Base-by-base conservation (phyloP, 2,888 invertebrate genomes). In the Xestia rhomboidea region DNA sequence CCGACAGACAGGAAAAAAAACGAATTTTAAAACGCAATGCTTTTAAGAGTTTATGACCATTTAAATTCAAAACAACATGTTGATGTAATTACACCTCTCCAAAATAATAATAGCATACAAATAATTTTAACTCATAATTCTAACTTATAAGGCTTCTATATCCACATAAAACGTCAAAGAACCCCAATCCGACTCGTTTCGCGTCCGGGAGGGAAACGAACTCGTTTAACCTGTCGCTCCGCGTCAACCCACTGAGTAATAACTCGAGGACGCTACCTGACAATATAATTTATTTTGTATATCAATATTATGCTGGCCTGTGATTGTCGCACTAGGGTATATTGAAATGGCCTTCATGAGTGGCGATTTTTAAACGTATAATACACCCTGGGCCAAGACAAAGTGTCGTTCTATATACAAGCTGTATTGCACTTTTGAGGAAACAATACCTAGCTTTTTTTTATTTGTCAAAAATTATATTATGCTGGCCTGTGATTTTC, bases 121-220 rank as follows among this genome's bases (percentile, higher is more conserved):
- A 49, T 27, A 21, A 10, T 11, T 10, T 34, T 21, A 1, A 18
- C 0, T n/a, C 21, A 1, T 24, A 11, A 38, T 77, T 54, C 21
- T 46, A 46, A 5, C 11, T 1, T 0, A 27, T 27, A 69, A 38
- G 66, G 76, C 7, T 68, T 34, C 46, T 7, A 24, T 66, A n/a
- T 60, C 8, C 27, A 41, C 15, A 24, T 38, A 51, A 79, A 73
- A 70, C 51, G 79, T n/a, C 5, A 73, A 44, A 87, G 91, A 89
- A 82, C 91, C 89, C 91, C 87, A 90, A 90, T 88, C 83, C 85
- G 89, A 92, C 92, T 89, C 77, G 93, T 93, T 92, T 91, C 78
- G 84, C 91, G 92, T 91, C 91, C 91, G 91, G 90, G 90, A 91
- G 91, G 91, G 92, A 92, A 93, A 92, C 89, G 90, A 93, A 94